Base-by-base conservation (phyloP, 1,140 invertebrate species). In the Cydia amplana region DNA sequence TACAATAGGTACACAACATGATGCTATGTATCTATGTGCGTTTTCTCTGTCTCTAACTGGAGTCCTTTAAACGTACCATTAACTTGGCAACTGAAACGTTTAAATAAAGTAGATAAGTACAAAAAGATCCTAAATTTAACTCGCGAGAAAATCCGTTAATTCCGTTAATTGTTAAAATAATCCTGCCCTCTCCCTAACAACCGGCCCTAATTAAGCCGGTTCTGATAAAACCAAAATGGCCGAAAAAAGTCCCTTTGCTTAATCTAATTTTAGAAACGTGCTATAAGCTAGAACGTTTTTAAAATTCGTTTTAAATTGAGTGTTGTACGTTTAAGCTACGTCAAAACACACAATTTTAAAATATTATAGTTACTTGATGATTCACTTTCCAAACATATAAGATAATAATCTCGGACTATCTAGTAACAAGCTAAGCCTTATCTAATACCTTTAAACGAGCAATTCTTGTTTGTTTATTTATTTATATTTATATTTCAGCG, bases 121-220 rank as follows among this genome's bases (percentile, higher is more conserved):
- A 36, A 70, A 70, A 25, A 64, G 25, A 70, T 70, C 65, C 32
- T 16, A 40, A 70, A 70, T 67, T 67, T 67, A 70, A 70, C 65
- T 70, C 32, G 65, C 9, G 65, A 70, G 65, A 10, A 36, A 70
- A 70, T 70, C 65, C 65, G 28, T 70, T 70, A 70, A 70, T 36
- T 70, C 65, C 9, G 65, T 70, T 70, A 70, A 70, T 70, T 70
- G 65, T 70, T 70, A 18, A 70, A 70, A 70, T 40, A 70, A 70
- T 70, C 65, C 65, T 18, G 65, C 65, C 65, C 65, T 40, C 43
- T 40, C 4, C 16, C 1, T 18, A 12, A 43, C 65, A 70, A 70
- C 18, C 36, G 18, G 36, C 36, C 36, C 36, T 40, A 40, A 70
- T 70, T 70, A 70, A 70, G 65, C 36, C 65, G 18, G 28, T 70